Evolutionary conservation across 2,888 invertebrate species (phyloP).

Genomic region (Rapana venosa): DNA sequence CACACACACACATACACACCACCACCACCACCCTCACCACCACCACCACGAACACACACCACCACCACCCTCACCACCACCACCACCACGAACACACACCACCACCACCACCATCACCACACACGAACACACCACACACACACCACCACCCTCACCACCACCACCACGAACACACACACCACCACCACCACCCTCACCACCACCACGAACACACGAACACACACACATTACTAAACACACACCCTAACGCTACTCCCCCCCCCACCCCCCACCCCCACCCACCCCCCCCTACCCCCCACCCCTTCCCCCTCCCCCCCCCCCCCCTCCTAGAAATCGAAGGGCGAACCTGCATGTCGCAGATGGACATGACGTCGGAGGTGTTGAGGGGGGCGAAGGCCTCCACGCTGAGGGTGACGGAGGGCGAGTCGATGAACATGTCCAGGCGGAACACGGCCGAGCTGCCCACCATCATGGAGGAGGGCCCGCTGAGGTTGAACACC

Average conservation of each 20-base stretch:
- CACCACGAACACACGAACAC: not conserved
- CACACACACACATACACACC: no score
- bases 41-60: not conserved
- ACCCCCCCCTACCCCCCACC: no score
- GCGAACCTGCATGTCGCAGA: conserved; percentile 58
- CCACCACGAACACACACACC: no score
- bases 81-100: no score
- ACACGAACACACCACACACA: no score
- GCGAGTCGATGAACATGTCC: conserved; percentile 68
- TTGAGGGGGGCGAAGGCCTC: conserved; percentile 71
- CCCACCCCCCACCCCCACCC: no score
- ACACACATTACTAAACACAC: not conserved
- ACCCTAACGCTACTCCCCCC: not conserved
- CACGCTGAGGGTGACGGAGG: conserved; percentile 55
- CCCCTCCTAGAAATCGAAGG: no score
- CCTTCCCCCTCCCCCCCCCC: not conserved
- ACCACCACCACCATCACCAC: no score
- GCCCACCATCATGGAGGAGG: conserved; percentile 61
- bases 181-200: no score
- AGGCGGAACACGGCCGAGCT: conserved; percentile 60
- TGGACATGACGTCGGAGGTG: conserved; percentile 66
- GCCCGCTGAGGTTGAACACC: conserved; percentile 64
- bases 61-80: no score
- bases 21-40: no score
- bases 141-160: no score